A percentile compares a stretch with the other conserved stretches of the same genome.
phyloP scores from a whole-genome alignment of 2,797 vertebrate genomes.

The Euphonia xanthogaster region DNA sequence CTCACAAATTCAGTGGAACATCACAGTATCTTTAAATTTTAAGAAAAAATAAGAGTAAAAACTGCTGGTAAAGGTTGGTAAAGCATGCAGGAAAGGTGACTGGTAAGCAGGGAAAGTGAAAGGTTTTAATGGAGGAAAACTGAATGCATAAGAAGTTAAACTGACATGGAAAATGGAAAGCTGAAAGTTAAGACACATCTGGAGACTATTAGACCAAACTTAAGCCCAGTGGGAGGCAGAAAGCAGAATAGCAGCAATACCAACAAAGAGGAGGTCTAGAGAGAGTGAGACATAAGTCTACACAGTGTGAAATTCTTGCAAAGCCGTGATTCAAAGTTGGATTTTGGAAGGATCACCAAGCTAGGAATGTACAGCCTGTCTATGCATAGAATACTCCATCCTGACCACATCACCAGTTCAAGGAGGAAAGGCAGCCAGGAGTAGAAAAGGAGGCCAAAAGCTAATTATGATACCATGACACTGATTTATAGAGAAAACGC shows the following conservation, averaged over 20 bases:
- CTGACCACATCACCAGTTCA: neutral
- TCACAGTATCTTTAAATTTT: neutral
- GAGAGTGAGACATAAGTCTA: neutral
- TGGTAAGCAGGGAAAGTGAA: neutral
- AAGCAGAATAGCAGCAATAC: constrained; percentile 13
- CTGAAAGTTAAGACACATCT: constrained; percentile 45
- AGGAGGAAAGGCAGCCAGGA: neutral
- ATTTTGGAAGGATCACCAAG: neutral
- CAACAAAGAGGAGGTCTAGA: constrained; percentile 5
- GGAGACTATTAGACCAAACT: constrained; percentile 46
- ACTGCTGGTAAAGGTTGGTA: neutral
- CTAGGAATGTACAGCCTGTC: neutral
- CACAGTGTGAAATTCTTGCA: neutral
- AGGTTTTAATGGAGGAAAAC: neutral
- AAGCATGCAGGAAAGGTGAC: neutral
- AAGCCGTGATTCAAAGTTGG: neutral
- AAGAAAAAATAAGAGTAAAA: neutral
- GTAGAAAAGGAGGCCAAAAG: neutral
- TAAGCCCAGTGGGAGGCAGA: constrained; percentile 39
- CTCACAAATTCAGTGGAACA: neutral
- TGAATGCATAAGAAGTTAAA: neutral
- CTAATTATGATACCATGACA: neutral
- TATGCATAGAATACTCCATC: neutral
- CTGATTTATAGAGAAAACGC: neutral
- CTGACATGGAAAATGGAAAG: neutral